These are phyloP conservation scores for Isichthys henryi DNA, from an alignment of 2,113 vertebrate genomes.

Conservation along the genomic window DNA sequence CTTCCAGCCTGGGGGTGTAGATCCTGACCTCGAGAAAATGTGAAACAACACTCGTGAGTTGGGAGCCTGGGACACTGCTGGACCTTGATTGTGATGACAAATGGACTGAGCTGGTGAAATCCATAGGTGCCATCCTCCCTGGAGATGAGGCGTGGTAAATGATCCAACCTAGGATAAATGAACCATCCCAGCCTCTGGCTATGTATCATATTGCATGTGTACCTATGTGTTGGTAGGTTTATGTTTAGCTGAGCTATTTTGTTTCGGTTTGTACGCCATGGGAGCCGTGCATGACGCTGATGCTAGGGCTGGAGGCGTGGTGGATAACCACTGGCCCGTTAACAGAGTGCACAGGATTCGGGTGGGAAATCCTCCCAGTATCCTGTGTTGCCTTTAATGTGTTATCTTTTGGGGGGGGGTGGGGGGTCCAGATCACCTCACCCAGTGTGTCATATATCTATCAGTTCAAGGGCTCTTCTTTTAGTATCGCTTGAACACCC, in stretches of 20 bases:
- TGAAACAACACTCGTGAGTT: not conserved
- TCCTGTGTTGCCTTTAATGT: not conserved
- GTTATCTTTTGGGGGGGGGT: not conserved
- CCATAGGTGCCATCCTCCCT: not conserved
- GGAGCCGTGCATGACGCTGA: not conserved
- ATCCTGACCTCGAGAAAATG: not conserved
- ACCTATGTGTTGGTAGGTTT: not conserved
- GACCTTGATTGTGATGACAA: conserved; percentile 7
- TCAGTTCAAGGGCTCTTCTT: not conserved
- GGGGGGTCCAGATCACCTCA: not conserved
- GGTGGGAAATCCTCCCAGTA: not conserved
- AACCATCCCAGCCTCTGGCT: not conserved
- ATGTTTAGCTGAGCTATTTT: conserved; percentile 34
- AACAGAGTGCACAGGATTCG: not conserved
- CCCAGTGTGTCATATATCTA: not conserved
- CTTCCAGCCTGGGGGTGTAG: not conserved
- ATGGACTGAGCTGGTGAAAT: conserved; percentile 18
- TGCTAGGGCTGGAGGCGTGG: not conserved
- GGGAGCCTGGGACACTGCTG: not conserved
- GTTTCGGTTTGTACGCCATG: not conserved
- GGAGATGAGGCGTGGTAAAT: not conserved
- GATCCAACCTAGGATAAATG: not conserved
- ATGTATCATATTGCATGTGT: not conserved
- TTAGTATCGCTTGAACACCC: not conserved
- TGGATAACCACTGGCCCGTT: not conserved